Conservation (phyloP, 2,113 vertebrate genomes). For the Sapayoa aenigma region DNA sequence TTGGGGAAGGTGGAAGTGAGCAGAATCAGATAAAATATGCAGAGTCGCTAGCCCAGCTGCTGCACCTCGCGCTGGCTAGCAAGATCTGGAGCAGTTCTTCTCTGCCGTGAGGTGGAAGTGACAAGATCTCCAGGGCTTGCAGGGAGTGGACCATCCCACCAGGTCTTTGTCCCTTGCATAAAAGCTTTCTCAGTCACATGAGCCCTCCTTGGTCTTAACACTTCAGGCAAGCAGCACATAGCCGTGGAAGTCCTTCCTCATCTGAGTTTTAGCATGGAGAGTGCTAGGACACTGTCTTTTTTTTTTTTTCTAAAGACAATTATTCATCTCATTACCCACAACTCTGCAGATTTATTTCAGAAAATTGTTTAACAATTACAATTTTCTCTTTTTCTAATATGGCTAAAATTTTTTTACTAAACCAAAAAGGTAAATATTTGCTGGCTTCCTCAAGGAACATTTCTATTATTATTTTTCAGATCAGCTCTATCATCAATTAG, state of each 20-base stretch:
- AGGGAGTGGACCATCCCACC: neutral
- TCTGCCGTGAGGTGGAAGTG: neutral
- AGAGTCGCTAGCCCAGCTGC: neutral
- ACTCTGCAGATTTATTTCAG: neutral
- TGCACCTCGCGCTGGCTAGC: accelerated
- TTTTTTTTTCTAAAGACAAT: neutral
- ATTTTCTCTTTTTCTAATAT: neutral
- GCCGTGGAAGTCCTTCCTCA: neutral
- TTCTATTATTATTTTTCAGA: neutral
- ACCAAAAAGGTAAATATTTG: neutral
- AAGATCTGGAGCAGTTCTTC: neutral
- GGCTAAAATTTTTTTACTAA: neutral
- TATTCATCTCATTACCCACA: neutral
- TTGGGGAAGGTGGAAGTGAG: neutral
- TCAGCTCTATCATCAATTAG: neutral
- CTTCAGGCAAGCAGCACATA: neutral
- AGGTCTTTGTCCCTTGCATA: neutral
- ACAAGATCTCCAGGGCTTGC: neutral
- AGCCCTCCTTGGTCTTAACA: neutral
- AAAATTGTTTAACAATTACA: neutral
- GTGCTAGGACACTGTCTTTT: neutral
- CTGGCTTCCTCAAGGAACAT: neutral
- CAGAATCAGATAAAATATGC: neutral
- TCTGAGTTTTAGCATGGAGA: neutral
- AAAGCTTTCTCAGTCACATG: neutral